Conservation (phyloP, 2,888 invertebrate species). For the Melieria crassipennis region DNA sequence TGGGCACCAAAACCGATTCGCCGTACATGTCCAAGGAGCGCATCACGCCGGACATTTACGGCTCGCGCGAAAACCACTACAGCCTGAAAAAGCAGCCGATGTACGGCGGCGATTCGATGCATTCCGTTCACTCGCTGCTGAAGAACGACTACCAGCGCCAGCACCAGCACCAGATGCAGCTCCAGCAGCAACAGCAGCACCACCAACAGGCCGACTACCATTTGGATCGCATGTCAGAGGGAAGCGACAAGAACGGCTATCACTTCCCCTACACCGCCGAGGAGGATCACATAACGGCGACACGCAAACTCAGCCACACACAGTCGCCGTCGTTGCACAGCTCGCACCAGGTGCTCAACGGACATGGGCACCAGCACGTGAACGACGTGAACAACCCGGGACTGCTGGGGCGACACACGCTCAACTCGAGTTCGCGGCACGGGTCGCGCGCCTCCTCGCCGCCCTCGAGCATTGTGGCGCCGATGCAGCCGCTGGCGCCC, state of each 20-base stretch:
- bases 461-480: slow-evolving; percentile 68
- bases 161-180: slow-evolving; percentile 58
- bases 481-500: slow-evolving; percentile 70
- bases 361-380: slow-evolving; percentile 52
- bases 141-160: slow-evolving; percentile 68
- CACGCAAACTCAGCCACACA: slow-evolving; percentile 55
- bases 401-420: slow-evolving; percentile 54
- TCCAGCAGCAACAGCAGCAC: slow-evolving; percentile 55
- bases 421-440: slow-evolving; percentile 59
- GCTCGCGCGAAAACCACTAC: slow-evolving; percentile 63
- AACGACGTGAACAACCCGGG: slow-evolving; percentile 70
- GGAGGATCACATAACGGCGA: slow-evolving; percentile 74
- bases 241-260: slow-evolving; percentile 82
- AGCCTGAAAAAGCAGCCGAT: slow-evolving; percentile 58
- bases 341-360: slow-evolving; percentile 51
- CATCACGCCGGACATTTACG: slow-evolving; percentile 64
- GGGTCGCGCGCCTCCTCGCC: slow-evolving; percentile 63
- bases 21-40: slow-evolving; percentile 65
- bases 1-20: slow-evolving; percentile 60
- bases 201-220: slow-evolving; percentile 62
- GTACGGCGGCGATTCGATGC: slow-evolving; percentile 60
- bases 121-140: slow-evolving; percentile 65
- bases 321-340: slow-evolving; percentile 51
- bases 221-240: slow-evolving; percentile 75
- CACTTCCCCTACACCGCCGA: slow-evolving; percentile 86